Evolutionary conservation across 2,888 invertebrate species (phyloP), one percentile per base, ranked within the genome.

Genomic region (Rutpela maculata): DNA sequence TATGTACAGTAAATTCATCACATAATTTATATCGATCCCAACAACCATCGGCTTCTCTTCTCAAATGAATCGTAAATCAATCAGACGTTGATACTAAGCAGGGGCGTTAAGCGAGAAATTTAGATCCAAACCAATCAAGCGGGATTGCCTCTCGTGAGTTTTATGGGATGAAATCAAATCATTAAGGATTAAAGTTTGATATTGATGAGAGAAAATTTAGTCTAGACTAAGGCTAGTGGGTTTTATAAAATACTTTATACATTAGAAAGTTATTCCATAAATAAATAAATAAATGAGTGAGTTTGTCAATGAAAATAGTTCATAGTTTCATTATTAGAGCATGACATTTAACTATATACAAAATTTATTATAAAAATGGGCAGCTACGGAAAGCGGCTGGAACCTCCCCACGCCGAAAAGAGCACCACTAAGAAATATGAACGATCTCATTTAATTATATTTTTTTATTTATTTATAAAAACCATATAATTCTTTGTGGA

Each of bases 31-130:
- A 22, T 62, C 12, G 31, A 31, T 26, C n/a, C n/a, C 35, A 62
- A 1, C 68, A 74, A 56, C 31, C 68, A 74, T 68, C 60, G 74
- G 62, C 67, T 56, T 74, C 60, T 56, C 31, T 55, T 12, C 26
- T 56, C 22, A 55, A 57, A 43, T 60, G 62, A 67, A 65, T 66
- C 76, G 31, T 72, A 72, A 76, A 76, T 72, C 66, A 76, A 76
- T 38, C 71, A 26, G 67, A 70, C 60, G 35, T 55, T 50, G 68
- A 75, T 63, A 55, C 56, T 62, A 55, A 35, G 63, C 56, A 50
- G 55, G 43, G 74, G 31, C 60, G 60, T 50, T 59, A 26, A 50
- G 31, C 15, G 69, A 59, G 69, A 35, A 62, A 67, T 66, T 26
- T 62, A 56, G 59, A 15, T 67, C 55, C 56, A 17, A 26, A 56